Evolutionary conservation across 2,113 vertebrate genomes (phyloP), one percentile per base, ranked within the genome.

Genomic region (Clinocottus analis): DNA sequence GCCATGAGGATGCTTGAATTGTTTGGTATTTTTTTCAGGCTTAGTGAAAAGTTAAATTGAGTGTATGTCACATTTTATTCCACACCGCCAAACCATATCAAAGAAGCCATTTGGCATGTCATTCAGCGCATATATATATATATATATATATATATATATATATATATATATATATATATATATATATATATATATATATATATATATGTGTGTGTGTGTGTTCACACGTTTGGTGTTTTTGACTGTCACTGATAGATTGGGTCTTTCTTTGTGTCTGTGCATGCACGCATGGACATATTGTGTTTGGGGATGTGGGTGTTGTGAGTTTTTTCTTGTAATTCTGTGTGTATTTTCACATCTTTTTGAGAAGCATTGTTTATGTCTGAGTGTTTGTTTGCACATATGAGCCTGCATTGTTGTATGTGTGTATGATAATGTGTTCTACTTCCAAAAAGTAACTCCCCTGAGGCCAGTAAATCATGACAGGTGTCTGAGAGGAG

Each of bases 61-160:
- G 66, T 85, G 69, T 14, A 51, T 81, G 75, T 85, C 81, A 66
- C 62, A 75, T 85, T 89, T 85, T 76, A 65, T 91, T 89, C 82
- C 88, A 83, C 80, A 58, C 73, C 79, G 88, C 89, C 85, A 87
- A 79, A 85, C 72, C 83, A 74, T 87, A 85, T 85, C 66, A 89
- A 49, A 67, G 55, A 77, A 73, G 59, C 71, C 74, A 82, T 91
- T 91, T 87, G 81, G 80, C 78, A 31, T 31, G 31, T 2, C 31
- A 31, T 31, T n/a, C n/a, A n/a, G n/a, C n/a, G n/a, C n/a, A n/a
- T n/a, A n/a, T n/a, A n/a, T n/a, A n/a, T n/a, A n/a, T n/a, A n/a
- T n/a, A n/a, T n/a, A n/a, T n/a, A n/a, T n/a, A n/a, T n/a, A n/a
- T n/a, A n/a, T n/a, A n/a, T n/a, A n/a, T n/a, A n/a, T n/a, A n/a